phyloP scores from a whole-genome alignment of 1,140 invertebrate genomes.

The Gonioctena quinquepunctata region DNA sequence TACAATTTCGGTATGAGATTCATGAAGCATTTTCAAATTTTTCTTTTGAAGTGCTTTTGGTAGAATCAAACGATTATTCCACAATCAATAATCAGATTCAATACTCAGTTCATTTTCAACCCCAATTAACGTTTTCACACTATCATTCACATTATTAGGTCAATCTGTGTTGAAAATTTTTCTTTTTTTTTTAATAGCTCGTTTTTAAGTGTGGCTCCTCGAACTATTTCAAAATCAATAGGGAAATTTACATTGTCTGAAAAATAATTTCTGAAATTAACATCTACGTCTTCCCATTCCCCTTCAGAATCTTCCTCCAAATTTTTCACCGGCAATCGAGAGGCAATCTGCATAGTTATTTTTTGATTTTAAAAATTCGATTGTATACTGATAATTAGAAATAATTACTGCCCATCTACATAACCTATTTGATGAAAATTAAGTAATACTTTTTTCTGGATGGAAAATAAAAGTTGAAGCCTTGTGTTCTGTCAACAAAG shows the following conservation, averaged over 20 bases:
- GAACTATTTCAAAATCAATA: neutral
- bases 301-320: neutral
- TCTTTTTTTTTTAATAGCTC: neutral
- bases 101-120: neutral
- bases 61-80: neutral
- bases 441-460: conserved; percentile 2
- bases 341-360: conserved; percentile 17
- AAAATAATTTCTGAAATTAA: neutral
- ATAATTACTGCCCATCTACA: conserved; percentile 15
- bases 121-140: neutral
- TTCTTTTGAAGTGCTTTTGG: neutral
- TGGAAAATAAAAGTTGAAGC: conserved; percentile 1
- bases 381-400: conserved; percentile 10
- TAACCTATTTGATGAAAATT: conserved; percentile 15
- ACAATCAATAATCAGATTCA: neutral
- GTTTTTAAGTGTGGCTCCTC: neutral
- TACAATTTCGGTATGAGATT: neutral
- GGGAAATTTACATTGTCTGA: neutral
- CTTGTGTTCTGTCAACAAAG: conserved; percentile 14
- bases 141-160: neutral
- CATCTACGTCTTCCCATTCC: neutral
- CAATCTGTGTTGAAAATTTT: neutral
- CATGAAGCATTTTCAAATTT: neutral
- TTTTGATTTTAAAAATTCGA: conserved; percentile 17
- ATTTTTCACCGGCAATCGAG: conserved; percentile 1